A percentile compares a stretch with the other conserved stretches of the same genome.
phyloP scores from a whole-genome alignment of 2,888 invertebrate species.

The Ischnus inquisitorius region DNA sequence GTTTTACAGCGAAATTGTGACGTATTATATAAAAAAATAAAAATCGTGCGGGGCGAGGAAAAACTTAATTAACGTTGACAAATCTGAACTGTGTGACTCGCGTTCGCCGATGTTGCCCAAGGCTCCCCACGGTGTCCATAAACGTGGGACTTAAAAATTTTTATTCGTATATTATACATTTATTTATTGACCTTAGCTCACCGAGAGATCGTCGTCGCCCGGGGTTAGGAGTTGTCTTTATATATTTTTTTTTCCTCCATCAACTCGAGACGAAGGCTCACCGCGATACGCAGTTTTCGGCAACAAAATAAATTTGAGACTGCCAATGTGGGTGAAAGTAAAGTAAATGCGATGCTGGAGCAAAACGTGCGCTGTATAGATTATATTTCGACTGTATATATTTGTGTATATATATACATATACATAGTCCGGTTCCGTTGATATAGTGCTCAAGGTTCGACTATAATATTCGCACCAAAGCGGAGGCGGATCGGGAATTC shows the following conservation, averaged over 20 bases:
- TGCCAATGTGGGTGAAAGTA: background rate
- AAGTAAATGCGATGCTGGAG: background rate
- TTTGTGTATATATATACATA: background rate
- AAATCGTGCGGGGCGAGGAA: background rate
- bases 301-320: background rate
- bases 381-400: background rate
- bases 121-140: conserved; percentile 9
- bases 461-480: conserved; percentile 27
- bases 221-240: conserved; percentile 11
- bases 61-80: background rate
- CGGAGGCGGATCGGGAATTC: conserved; percentile 26
- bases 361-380: background rate
- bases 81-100: background rate
- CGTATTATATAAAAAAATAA: too few species aligned
- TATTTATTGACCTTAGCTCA: background rate
- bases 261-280: background rate
- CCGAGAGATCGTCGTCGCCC: conserved; percentile 13
- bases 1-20: background rate
- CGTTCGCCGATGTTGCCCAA: background rate
- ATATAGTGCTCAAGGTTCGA: background rate
- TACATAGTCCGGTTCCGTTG: background rate
- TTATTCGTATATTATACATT: conserved; percentile 5
- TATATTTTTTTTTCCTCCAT: background rate
- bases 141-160: conserved; percentile 13
- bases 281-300: background rate